Conservation (phyloP, 35 echinoderm and acorn worm species). For the Apostichopus californicus region DNA sequence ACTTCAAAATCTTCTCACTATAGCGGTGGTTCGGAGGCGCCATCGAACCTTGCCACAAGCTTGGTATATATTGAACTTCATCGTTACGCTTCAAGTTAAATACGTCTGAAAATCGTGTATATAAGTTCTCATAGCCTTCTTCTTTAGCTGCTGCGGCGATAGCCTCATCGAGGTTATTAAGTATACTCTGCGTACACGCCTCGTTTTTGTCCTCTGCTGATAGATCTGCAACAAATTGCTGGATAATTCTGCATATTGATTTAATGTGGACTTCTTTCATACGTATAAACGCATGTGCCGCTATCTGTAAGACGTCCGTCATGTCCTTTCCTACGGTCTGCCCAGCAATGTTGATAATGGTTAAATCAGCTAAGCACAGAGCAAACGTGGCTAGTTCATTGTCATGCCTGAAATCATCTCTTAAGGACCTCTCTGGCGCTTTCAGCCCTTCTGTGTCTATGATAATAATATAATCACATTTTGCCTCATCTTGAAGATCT, state of each 20-base stretch:
- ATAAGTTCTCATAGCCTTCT: background rate
- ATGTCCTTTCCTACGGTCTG: slow-evolving; percentile 46
- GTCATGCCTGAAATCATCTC: background rate
- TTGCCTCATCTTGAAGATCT: background rate
- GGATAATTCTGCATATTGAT: slow-evolving; percentile 21
- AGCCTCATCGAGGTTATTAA: slow-evolving; percentile 15
- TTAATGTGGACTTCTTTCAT: slow-evolving; percentile 48
- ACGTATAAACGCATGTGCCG: slow-evolving; percentile 45
- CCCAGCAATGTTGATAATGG: slow-evolving; percentile 53
- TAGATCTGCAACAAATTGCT: slow-evolving; percentile 34
- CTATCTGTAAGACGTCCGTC: slow-evolving; percentile 31
- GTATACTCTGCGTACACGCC: background rate
- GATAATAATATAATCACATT: slow-evolving; percentile 31
- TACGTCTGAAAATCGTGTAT: background rate
- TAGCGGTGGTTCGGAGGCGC: background rate
- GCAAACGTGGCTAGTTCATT: slow-evolving; percentile 58
- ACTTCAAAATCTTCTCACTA: slow-evolving; percentile 29
- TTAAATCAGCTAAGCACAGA: slow-evolving; percentile 39
- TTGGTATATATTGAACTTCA: background rate
- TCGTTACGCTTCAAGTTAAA: slow-evolving; percentile 33
- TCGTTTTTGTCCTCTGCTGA: slow-evolving; percentile 21
- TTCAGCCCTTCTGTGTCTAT: slow-evolving; percentile 50
- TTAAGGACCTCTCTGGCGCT: background rate
- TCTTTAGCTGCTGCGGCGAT: background rate
- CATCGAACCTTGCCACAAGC: background rate